Evolutionary conservation across 1,140 invertebrate species (phyloP).

Genomic region (Phymorhynchus buccinoides): DNA sequence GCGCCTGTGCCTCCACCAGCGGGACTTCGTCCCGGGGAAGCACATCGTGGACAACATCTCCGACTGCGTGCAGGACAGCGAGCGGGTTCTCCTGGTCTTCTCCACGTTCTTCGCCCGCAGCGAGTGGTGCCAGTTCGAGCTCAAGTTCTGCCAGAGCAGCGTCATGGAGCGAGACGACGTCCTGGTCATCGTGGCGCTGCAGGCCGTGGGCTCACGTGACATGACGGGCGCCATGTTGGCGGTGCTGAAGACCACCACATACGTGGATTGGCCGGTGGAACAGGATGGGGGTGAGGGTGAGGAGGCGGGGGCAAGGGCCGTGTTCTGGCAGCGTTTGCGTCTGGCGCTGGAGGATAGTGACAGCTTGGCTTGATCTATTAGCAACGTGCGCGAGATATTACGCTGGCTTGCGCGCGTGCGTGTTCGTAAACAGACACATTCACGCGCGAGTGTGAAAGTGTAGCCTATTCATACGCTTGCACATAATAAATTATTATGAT

Average conservation of each 20-base stretch:
- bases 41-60: slow-evolving; percentile 58
- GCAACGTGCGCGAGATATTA: too few species aligned
- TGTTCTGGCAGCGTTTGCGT: not conserved
- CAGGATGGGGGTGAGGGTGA: not conserved
- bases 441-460: too few species aligned
- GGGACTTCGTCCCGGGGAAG: slow-evolving; percentile 59
- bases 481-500: too few species aligned
- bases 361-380: not conserved
- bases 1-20: slow-evolving; percentile 59
- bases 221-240: slow-evolving; percentile 39
- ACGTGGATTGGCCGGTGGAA: slow-evolving; percentile 43
- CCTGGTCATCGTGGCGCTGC: slow-evolving; percentile 44
- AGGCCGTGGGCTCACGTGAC: slow-evolving; percentile 32
- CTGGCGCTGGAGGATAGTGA: not conserved
- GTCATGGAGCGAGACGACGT: slow-evolving; percentile 38
- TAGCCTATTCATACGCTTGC: too few species aligned
- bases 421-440: too few species aligned
- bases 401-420: too few species aligned
- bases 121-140: slow-evolving; percentile 66
- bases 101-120: slow-evolving; percentile 53
- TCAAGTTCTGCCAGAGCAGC: slow-evolving; percentile 66
- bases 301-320: not conserved
- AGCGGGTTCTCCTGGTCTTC: slow-evolving; percentile 55
- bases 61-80: slow-evolving; percentile 53
- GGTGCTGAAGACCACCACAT: slow-evolving; percentile 33